Evolutionary conservation across 1,140 invertebrate genomes (phyloP), one percentile per base, ranked within the genome.

Genomic region (Leucophenga varia): DNA sequence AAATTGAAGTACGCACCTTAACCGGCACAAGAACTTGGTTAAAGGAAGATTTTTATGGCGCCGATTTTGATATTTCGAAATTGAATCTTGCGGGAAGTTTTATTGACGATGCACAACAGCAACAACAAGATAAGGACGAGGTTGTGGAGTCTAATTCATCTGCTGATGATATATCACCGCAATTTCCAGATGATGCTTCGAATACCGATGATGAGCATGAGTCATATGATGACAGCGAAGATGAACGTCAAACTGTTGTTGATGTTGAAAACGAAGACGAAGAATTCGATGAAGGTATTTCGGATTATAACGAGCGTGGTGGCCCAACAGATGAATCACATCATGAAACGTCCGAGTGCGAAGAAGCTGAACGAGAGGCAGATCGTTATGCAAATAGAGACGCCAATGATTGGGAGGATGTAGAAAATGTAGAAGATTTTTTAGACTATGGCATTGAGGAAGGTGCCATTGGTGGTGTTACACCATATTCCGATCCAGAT

Each of bases 311-410:
- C 19, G 65, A 71, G 20, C 60, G 70, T 25, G 52, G 52, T 7
- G 72, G 69, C 2, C 70, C 70, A 7, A 67, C 70, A 1, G 70
- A 73, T 28, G 70, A 73, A 16, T 73, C 70, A 0, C 70, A 72
- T 43, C 70, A 73, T 34, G 70, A 73, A 18, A 64, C 64, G 1
- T 73, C 70, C 2, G 70, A 73, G 42, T 73, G 70, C 34, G 70
- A 73, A 30, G 70, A 73, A 44, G 70, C 70, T 10, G 70, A 73
- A 13, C 54, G 71, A 3, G 73, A 73, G 49, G 57, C 57, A 1
- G 70, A 74, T 60, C 61, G 59, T 8, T 73, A 74, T 55, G 71
- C 57, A 0, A 63, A 61, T 47, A 49, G 61, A 0, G 56, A 51
- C 2, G 71, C 67, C 10, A 57, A 65, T 32, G 71, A 74, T 30